phyloP scores from a whole-genome alignment of 2,113 vertebrate genomes.

The Oreochromis aureus region DNA sequence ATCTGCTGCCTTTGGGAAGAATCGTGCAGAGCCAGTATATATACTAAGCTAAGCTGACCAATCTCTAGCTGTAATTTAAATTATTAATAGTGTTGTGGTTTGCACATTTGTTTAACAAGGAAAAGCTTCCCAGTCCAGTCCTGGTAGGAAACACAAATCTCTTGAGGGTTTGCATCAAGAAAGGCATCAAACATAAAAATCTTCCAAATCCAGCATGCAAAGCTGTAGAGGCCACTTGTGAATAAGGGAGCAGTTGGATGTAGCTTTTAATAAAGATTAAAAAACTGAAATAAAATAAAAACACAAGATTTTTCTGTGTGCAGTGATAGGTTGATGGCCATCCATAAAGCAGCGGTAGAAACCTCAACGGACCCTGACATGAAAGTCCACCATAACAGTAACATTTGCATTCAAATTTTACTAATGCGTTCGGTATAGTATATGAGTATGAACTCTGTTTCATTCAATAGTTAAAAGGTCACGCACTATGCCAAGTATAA shows the following conservation, averaged over 20 bases:
- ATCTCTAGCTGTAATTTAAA: background rate
- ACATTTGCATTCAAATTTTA: background rate
- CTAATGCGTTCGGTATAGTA: background rate
- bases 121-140: background rate
- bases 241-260: background rate
- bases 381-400: background rate
- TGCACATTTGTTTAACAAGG: background rate
- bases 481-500: background rate
- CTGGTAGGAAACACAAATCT: background rate
- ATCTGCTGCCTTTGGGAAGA: background rate
- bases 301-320: background rate
- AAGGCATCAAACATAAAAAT: background rate
- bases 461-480: background rate
- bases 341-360: background rate
- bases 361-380: accelerated
- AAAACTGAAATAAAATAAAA: background rate
- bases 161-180: background rate
- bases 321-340: background rate
- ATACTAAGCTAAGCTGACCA: background rate
- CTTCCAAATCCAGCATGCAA: background rate
- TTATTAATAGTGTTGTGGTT: background rate
- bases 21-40: background rate
- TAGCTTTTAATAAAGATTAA: background rate
- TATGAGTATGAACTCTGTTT: background rate
- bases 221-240: background rate